These are phyloP conservation scores for Campopleginae sp. DNA, from an alignment of 2,888 invertebrate genomes.

Conservation along the genomic window DNA sequence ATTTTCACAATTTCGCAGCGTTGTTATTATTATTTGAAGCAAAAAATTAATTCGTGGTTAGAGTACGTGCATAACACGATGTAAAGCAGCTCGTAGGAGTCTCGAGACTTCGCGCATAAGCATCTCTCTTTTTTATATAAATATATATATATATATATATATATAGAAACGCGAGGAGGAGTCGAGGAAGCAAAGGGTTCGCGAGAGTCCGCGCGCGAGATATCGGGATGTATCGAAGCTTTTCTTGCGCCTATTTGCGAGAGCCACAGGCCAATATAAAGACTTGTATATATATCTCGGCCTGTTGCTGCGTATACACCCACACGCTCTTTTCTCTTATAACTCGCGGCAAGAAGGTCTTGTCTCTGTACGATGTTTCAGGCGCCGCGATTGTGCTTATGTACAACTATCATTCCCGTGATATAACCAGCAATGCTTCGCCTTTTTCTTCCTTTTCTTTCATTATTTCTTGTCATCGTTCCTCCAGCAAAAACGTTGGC, in stretches of 20 bases:
- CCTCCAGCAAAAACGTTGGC: constrained; percentile 1
- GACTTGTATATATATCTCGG: constrained; percentile 59
- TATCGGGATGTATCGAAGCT: constrained; percentile 71
- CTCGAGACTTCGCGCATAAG: constrained; percentile 57
- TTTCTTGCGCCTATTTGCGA: constrained; percentile 71
- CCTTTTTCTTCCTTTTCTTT: constrained; percentile 31
- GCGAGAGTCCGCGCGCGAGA: constrained; percentile 68
- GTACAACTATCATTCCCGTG: constrained; percentile 36
- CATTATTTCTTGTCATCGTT: constrained; percentile 5
- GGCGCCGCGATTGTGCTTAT: constrained; percentile 47
- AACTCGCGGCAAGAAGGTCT: constrained; percentile 50
- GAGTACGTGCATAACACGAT: constrained; percentile 65
- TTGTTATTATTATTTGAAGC: constrained; percentile 39
- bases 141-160: constrained; percentile 5
- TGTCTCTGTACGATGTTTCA: constrained; percentile 55
- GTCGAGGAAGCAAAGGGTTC: constrained; percentile 61
- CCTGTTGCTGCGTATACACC: constrained; percentile 66
- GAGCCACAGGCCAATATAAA: constrained; percentile 63
- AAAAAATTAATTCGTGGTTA: constrained; percentile 59
- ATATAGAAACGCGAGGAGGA: constrained; percentile 56
- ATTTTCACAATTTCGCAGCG: constrained; percentile 30
- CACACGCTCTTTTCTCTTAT: constrained; percentile 60
- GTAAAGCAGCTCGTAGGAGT: constrained; percentile 67
- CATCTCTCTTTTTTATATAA: constrained; percentile 30
- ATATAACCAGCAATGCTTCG: constrained; percentile 29